A percentile compares a stretch with the other conserved stretches of the same genome.
Evolutionary conservation across 2,888 invertebrate species (phyloP).

Genomic region (Sarcophaga variegata): DNA sequence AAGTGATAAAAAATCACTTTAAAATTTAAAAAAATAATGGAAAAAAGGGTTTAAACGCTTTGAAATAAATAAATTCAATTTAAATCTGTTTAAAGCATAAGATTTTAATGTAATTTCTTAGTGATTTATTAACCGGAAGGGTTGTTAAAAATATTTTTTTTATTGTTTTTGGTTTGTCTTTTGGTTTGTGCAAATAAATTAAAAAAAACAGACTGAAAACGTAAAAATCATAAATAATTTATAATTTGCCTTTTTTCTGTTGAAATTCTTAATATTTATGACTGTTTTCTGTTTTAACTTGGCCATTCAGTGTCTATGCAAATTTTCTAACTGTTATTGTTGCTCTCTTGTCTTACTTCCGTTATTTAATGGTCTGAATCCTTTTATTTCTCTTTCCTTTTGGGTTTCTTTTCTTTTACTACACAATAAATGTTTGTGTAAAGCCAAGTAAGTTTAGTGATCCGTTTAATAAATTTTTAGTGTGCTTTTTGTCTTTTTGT

Average conservation of each 20-base stretch:
- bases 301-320: constrained; percentile 56
- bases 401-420: not conserved
- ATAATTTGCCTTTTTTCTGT: constrained; percentile 51
- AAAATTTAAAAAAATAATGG: not conserved
- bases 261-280: not conserved
- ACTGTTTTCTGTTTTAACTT: constrained; percentile 28
- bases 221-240: constrained; percentile 57
- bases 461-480: constrained; percentile 55
- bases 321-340: constrained; percentile 70
- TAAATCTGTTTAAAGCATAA: not conserved
- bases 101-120: not conserved
- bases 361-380: constrained; percentile 82
- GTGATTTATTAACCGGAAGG: constrained; percentile 80
- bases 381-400: constrained; percentile 73
- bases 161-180: constrained; percentile 27
- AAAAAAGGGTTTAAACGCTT: not conserved
- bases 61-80: not conserved
- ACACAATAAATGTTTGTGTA: constrained; percentile 44
- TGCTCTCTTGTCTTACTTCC: constrained; percentile 77
- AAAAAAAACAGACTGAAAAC: not conserved
- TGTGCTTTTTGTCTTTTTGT: not conserved
- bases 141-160: constrained; percentile 75
- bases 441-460: constrained; percentile 35
- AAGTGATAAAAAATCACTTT: constrained; percentile 50
- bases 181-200: constrained; percentile 23